phyloP scores from a whole-genome alignment of 2,797 vertebrate species.

The Poecilia wingei region DNA sequence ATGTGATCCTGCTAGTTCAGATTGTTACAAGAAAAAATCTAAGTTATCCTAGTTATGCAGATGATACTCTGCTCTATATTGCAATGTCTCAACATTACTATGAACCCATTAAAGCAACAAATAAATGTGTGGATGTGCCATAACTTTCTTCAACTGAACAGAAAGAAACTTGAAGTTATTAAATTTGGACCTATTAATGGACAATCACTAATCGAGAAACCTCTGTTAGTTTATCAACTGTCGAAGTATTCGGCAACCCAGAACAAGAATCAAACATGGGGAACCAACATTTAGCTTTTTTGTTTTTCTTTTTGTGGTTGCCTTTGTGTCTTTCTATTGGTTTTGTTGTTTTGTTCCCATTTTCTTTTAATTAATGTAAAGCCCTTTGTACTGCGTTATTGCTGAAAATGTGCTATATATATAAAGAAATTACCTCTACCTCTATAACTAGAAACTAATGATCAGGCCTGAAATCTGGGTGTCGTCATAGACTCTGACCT shows the following conservation, averaged over 20 bases:
- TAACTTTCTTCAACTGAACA: background rate
- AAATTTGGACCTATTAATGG: background rate
- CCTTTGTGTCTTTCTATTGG: no score
- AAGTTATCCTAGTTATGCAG: background rate
- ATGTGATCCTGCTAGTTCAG: background rate
- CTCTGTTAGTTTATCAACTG: background rate
- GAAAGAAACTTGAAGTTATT: background rate
- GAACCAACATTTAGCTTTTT: no score
- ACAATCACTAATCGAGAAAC: background rate
- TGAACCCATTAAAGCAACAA: background rate
- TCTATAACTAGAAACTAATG: background rate
- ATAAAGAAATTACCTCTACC: no score
- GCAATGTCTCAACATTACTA: background rate
- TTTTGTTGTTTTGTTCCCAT: no score
- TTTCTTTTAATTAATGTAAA: no score
- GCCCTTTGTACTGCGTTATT: no score
- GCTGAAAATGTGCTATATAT: no score
- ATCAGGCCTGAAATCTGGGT: background rate
- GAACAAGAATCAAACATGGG: no score
- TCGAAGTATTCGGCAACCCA: no score
- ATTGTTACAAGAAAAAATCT: background rate
- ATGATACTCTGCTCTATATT: background rate
- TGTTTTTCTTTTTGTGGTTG: no score
- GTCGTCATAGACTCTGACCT: background rate
- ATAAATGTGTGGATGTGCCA: background rate